Evolutionary conservation across 2,113 vertebrate genomes (phyloP), one percentile per base, ranked within the genome.

Genomic region (Nycticebus coucang): DNA sequence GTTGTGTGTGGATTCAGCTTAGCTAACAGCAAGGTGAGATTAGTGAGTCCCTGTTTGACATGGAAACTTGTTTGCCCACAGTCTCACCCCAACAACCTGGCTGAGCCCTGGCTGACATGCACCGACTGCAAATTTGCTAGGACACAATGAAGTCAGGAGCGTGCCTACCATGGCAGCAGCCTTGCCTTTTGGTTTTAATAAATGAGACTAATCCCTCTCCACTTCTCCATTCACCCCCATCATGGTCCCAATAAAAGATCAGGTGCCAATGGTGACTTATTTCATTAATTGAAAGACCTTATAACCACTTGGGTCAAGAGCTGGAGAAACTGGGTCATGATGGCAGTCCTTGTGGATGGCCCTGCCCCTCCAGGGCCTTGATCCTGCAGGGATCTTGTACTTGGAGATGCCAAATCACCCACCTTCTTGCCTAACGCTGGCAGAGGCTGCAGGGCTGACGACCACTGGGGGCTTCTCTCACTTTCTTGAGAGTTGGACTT

Each of bases 391-490:
- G 55, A 33, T 22, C 59, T 53, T 19, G 22, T 55, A 4, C n/a
- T 64, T 72, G 37, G 37, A 33, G 53, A 69, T 18, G 64, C 21
- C 3, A 11, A 45, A 19, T 60, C 4, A 2, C 17, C 8, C 30
- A 33, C 53, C 17, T 78, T 84, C 33, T 50, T 50, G 3, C 83
- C 18, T 12, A n/a, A 30, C 8, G 24, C 59, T 7, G 0, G 19
- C 13, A 37, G 30, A 50, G 30, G 17, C 8, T 4, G 17, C 5
- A 13, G 33, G 59, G 22, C 77, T 35, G 2, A 50, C 11, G 37
- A 35, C 18, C 14, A 12, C 0, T 1, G 30, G n/a, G 22, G 3
- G 4, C 26, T 17, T 1, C 7, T 37, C 15, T 14, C 26, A 22
- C 22, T 35, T 59, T 22, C 4, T 33, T 28, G 14, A 69, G 80